These are phyloP conservation scores for Melitaea cinxia DNA, from an alignment of 1,140 invertebrate genomes.

Conservation along the genomic window DNA sequence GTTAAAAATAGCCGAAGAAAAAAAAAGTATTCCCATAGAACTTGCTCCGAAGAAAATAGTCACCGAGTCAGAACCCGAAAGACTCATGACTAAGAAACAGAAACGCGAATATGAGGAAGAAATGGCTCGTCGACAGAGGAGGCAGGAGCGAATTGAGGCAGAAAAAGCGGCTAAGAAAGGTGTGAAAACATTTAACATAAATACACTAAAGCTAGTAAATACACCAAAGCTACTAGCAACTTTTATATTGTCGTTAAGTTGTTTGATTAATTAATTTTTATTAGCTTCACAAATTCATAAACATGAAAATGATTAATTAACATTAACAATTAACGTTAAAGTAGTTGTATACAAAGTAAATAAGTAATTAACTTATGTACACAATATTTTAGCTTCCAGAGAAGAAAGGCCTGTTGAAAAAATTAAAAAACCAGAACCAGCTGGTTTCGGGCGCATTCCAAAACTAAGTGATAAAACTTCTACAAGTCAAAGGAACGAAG, in stretches of 20 bases:
- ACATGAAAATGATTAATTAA: too few species aligned
- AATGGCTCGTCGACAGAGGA: conserved; percentile 72
- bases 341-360: too few species aligned
- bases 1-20: conserved; percentile 90
- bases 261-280: too few species aligned
- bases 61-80: conserved; percentile 83
- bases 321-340: too few species aligned
- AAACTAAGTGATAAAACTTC: conserved; percentile 74
- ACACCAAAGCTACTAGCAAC: too few species aligned
- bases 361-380: too few species aligned
- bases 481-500: conserved; percentile 46
- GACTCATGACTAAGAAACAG: conserved; percentile 90
- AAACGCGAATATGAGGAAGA: conserved; percentile 87
- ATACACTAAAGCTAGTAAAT: too few species aligned
- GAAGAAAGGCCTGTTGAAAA: conserved; percentile 54
- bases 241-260: too few species aligned
- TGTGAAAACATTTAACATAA: conserved; percentile 35
- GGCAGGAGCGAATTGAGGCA: conserved; percentile 70
- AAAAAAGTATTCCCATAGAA: conserved; percentile 89
- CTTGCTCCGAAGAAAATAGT: conserved; percentile 84
- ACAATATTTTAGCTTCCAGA: conserved; percentile 50
- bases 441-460: conserved; percentile 72
- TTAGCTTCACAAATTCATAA: too few species aligned
- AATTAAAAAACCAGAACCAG: conserved; percentile 58
- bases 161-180: conserved; percentile 58